A percentile compares a stretch with the other conserved stretches of the same genome.
Conservation (phyloP, 2,113 vertebrate species). For the Nibea albiflora region DNA sequence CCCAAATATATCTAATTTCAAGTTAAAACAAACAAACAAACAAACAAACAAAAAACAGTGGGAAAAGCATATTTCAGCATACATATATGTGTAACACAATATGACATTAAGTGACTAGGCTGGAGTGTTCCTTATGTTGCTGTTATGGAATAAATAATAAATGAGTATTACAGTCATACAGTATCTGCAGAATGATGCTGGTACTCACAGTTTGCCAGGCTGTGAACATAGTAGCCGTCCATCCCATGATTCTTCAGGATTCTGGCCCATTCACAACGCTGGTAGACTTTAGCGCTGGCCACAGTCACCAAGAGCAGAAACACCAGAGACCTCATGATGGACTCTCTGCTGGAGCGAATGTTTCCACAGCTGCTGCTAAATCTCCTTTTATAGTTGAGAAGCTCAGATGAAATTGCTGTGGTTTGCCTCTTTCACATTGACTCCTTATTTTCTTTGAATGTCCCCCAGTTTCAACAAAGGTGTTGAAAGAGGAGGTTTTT, state of each 20-base stretch:
- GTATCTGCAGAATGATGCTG: neutral
- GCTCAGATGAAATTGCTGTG: neutral
- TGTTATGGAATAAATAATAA: neutral
- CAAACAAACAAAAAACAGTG: no score
- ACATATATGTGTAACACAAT: no score
- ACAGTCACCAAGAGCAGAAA: conserved; percentile 45
- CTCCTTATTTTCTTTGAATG: neutral
- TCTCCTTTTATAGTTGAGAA: neutral
- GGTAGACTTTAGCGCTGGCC: conserved; percentile 4
- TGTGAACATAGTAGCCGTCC: neutral
- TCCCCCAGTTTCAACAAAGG: no score
- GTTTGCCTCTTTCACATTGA: no score
- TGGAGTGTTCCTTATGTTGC: no score
- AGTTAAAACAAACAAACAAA: no score
- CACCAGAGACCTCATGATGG: conserved; percentile 47
- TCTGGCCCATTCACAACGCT: conserved; percentile 57
- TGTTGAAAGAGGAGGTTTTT: no score
- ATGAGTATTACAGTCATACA: no score
- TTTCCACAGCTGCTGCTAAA: neutral
- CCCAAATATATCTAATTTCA: no score
- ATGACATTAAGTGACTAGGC: no score
- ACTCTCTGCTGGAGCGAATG: neutral
- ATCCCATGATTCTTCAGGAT: conserved; percentile 41
- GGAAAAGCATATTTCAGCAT: no score
- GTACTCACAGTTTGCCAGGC: conserved; percentile 71